Evolutionary conservation across 2,113 vertebrate genomes (phyloP).

Genomic region (Budorcas taxicolor): DNA sequence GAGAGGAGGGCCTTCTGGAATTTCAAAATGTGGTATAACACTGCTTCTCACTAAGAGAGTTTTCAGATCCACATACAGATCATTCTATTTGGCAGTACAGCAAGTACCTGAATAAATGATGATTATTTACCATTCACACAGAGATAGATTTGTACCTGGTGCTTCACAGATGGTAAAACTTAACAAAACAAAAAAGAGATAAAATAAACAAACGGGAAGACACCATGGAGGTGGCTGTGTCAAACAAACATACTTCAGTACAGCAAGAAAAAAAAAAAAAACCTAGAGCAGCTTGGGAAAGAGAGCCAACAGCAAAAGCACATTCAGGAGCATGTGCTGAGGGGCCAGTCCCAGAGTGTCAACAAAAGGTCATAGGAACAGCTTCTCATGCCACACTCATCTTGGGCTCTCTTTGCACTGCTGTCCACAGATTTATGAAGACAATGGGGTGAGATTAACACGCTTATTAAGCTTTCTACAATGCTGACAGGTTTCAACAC

Average conservation of each 20-base stretch:
- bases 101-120: conserved; percentile 57
- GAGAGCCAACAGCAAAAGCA: background rate
- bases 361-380: background rate
- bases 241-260: background rate
- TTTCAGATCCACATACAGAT: background rate
- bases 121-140: conserved; percentile 41
- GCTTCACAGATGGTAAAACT: conserved; percentile 57
- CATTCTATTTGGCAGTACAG: conserved; percentile 6
- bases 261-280: background rate
- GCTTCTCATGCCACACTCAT: background rate
- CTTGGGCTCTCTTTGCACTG: background rate
- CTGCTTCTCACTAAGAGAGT: background rate
- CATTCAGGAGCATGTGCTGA: background rate
- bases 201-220: conserved; percentile 50
- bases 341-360: background rate
- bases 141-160: background rate
- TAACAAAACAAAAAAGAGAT: conserved; percentile 57
- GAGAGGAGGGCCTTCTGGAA: background rate
- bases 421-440: background rate
- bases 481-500: background rate
- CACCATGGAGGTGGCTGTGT: background rate
- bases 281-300: background rate
- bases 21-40: background rate
- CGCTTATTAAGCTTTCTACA: background rate
- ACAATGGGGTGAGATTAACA: background rate